A percentile compares a stretch with the other conserved stretches of the same genome.
Evolutionary conservation across 1,140 invertebrate species (phyloP).

Genomic region (Pseudomyrmex cubaensis): DNA sequence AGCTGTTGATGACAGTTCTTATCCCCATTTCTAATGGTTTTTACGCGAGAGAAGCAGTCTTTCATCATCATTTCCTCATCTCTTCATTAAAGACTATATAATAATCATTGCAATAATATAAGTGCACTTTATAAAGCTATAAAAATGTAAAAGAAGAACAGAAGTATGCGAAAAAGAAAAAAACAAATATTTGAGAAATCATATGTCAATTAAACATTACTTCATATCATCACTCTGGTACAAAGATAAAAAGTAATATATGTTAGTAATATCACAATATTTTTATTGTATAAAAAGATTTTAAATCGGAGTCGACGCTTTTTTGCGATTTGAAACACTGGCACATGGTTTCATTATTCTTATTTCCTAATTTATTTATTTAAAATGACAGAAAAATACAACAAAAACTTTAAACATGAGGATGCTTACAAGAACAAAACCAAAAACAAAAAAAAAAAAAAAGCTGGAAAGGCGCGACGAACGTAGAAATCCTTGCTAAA

Average conservation of each 20-base stretch:
- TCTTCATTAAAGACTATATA: neutral
- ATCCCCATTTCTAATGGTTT: neutral
- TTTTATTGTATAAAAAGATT: constrained; percentile 52
- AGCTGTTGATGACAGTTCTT: constrained; percentile 66
- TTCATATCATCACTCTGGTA: neutral
- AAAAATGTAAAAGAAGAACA: neutral
- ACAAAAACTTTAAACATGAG: no score
- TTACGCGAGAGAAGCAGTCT: neutral
- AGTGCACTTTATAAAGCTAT: neutral
- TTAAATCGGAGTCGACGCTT: neutral
- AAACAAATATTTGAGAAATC: neutral
- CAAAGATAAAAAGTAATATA: constrained; percentile 15
- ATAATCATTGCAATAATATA: neutral
- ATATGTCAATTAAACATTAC: constrained; percentile 8
- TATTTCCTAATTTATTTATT: no score
- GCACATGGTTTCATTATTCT: no score
- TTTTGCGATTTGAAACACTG: no score
- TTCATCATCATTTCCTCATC: neutral
- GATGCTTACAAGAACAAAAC: no score
- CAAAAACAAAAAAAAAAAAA: no score
- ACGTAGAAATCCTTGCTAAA: no score
- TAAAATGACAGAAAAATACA: no score
- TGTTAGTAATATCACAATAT: constrained; percentile 31
- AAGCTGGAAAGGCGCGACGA: no score
- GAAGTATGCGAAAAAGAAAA: neutral